These are phyloP conservation scores for Eriocheir sinensis DNA, from an alignment of 1,140 invertebrate genomes.

Conservation along the genomic window DNA sequence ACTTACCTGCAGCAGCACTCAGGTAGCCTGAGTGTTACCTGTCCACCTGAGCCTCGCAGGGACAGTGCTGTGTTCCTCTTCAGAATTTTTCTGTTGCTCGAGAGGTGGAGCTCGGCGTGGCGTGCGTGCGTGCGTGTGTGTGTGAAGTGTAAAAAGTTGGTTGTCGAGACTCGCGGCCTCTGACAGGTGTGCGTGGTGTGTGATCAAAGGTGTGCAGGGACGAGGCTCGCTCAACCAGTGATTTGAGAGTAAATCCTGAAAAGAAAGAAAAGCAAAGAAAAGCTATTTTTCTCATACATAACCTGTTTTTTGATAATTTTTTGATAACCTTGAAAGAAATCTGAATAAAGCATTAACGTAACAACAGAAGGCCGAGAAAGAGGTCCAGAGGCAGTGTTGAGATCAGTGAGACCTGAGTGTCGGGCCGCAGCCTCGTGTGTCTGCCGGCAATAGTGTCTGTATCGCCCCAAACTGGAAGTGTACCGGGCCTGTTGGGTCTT, in stretches of 20 bases:
- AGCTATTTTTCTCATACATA: not conserved
- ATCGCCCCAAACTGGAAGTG: not conserved
- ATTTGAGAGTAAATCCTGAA: not conserved
- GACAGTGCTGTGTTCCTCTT: not conserved
- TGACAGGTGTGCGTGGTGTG: slow-evolving; percentile 19
- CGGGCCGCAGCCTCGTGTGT: not conserved
- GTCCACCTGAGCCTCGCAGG: not conserved
- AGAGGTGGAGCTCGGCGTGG: not conserved
- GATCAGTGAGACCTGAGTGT: not conserved
- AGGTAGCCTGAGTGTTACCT: not conserved
- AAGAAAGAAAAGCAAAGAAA: slow-evolving; percentile 7
- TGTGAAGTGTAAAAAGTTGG: not conserved
- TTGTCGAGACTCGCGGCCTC: not conserved
- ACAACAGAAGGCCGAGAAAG: not conserved
- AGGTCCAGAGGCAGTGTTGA: slow-evolving; percentile 6
- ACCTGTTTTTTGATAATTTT: slow-evolving; percentile 27
- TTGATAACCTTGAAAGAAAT: slow-evolving; percentile 16
- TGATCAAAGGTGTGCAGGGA: not conserved
- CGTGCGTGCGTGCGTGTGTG: slow-evolving; percentile 17
- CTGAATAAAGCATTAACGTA: not conserved
- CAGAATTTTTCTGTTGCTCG: not conserved
- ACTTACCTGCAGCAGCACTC: not conserved
- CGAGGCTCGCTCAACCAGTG: not conserved
- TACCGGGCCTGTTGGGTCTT: not conserved
- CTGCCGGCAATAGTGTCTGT: no score